Percentiles rank a stretch among this genome's conserved stretches.
Evolutionary conservation across 2,113 vertebrate species (phyloP).

Genomic region (Onychostoma macrolepis): DNA sequence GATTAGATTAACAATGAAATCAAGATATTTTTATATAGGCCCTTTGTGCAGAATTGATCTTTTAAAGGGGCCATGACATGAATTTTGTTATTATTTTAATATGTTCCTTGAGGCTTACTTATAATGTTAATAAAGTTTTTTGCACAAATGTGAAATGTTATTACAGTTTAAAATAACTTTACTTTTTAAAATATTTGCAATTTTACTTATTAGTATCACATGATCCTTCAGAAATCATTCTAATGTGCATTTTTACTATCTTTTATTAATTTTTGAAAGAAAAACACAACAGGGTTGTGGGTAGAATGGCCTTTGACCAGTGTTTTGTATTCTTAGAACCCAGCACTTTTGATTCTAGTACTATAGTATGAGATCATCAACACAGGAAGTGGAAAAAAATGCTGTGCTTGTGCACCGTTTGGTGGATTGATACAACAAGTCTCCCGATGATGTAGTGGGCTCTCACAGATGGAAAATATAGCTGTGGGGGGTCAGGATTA

Average conservation of each 20-base stretch:
- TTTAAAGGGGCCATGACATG: too few species aligned
- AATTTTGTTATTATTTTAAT: too few species aligned
- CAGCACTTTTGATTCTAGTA: not conserved
- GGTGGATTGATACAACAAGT: conserved; percentile 56
- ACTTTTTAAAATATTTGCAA: too few species aligned
- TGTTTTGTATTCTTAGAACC: not conserved
- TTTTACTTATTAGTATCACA: not conserved
- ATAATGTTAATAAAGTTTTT: too few species aligned
- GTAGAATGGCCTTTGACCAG: not conserved
- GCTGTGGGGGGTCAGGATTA: conserved; percentile 69
- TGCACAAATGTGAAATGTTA: too few species aligned
- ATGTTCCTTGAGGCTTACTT: too few species aligned
- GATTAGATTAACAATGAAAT: not conserved
- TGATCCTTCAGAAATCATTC: not conserved
- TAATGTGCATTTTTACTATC: not conserved
- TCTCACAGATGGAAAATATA: conserved; percentile 77
- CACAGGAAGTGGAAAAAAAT: conserved; percentile 37
- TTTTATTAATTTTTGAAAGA: not conserved
- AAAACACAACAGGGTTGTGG: not conserved
- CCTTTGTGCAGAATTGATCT: too few species aligned
- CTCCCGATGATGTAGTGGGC: conserved; percentile 61
- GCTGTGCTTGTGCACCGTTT: conserved; percentile 13
- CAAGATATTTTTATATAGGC: not conserved
- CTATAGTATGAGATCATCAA: not conserved
- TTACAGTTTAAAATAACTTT: too few species aligned